Conservation (phyloP, 2,797 vertebrate species). For the Leuciscus waleckii region DNA sequence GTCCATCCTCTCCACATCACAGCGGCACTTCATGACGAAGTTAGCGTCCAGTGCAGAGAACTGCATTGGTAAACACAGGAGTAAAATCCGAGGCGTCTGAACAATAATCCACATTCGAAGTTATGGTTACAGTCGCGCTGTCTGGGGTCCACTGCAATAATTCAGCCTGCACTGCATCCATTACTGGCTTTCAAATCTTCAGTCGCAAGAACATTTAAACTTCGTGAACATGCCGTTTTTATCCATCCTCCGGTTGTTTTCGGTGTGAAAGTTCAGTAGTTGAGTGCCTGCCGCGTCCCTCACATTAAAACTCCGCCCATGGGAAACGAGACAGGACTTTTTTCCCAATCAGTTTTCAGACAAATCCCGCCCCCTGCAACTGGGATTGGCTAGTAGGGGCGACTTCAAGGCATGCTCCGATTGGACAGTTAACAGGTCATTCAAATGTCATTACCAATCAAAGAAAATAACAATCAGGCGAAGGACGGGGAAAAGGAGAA, state of each 20-base stretch:
- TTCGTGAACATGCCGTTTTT: neutral
- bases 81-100: conserved; percentile 24
- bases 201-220: neutral
- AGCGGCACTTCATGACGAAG: conserved; percentile 3
- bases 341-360: neutral
- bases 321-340: neutral
- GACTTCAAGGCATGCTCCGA: neutral
- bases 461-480: neutral
- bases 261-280: conserved; percentile 42
- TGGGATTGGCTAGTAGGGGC: neutral
- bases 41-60: neutral
- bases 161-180: neutral
- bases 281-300: neutral
- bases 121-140: conserved; percentile 13
- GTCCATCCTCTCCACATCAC: conserved; percentile 52
- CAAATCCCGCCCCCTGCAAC: neutral
- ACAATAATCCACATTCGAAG: conserved; percentile 46
- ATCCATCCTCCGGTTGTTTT: conserved; percentile 15
- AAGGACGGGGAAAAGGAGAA: neutral
- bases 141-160: conserved; percentile 11
- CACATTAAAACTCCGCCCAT: conserved; percentile 71
- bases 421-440: neutral
- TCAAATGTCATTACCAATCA: neutral
- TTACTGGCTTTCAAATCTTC: neutral
- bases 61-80: neutral